These are phyloP conservation scores for Carapus acus DNA, from an alignment of 2,797 vertebrate species.

Conservation along the genomic window DNA sequence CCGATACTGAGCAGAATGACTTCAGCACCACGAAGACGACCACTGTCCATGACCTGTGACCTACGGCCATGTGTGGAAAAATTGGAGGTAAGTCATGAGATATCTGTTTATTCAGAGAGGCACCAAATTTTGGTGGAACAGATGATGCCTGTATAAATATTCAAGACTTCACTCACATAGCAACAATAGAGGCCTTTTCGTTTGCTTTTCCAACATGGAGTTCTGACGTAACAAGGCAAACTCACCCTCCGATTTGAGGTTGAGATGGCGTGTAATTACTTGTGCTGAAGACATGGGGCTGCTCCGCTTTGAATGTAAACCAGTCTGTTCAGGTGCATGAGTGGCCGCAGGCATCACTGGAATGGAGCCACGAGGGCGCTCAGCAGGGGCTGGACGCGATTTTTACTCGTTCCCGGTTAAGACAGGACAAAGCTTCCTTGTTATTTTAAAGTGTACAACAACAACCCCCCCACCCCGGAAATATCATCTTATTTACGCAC, in stretches of 20 bases:
- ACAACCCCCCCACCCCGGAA: not conserved
- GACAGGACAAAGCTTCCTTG: no score
- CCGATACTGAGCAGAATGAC: not conserved
- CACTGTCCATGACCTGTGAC: slow-evolving; percentile 7
- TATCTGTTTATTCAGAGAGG: no score
- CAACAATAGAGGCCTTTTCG: no score
- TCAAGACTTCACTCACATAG: no score
- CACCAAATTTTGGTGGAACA: no score
- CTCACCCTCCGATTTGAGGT: slow-evolving; percentile 17
- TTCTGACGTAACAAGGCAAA: slow-evolving; percentile 31
- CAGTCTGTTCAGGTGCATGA: slow-evolving; percentile 64
- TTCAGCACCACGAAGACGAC: slow-evolving; percentile 20
- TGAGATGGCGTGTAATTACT: slow-evolving; percentile 39
- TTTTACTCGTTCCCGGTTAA: not conserved
- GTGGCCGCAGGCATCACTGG: slow-evolving; percentile 38
- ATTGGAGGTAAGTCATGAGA: slow-evolving; percentile 61
- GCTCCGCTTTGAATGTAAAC: slow-evolving; percentile 48
- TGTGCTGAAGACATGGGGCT: slow-evolving; percentile 17
- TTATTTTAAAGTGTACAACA: not conserved
- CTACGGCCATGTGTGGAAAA: slow-evolving; percentile 2
- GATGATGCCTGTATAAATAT: no score
- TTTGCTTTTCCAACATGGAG: slow-evolving; percentile 9
- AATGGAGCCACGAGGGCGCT: slow-evolving; percentile 35
- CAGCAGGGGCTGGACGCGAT: not conserved
- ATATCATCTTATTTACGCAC: no score